phyloP scores from a whole-genome alignment of 1,140 invertebrate genomes.

The Brachionus koreanus region DNA sequence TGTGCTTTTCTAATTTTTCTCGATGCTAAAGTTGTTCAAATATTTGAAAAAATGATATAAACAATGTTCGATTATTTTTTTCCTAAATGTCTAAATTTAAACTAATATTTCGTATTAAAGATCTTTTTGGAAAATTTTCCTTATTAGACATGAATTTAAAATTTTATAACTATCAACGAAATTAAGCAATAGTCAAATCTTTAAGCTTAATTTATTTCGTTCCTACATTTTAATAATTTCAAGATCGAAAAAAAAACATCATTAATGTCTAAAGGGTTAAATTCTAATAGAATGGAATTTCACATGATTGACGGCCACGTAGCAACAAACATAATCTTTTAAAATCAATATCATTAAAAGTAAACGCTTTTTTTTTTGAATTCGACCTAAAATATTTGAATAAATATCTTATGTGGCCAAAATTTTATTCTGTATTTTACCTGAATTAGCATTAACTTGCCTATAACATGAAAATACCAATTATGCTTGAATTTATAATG shows the following conservation, averaged over 20 bases:
- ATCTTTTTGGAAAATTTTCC: not conserved
- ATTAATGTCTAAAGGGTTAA: not conserved
- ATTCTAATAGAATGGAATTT: not conserved
- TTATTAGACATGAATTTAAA: not conserved
- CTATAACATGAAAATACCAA: not conserved
- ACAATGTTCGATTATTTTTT: not conserved
- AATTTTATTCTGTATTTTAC: slow-evolving; percentile 1
- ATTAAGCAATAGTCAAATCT: not conserved
- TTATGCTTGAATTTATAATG: not conserved
- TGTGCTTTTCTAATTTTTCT: not conserved
- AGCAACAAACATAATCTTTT: not conserved
- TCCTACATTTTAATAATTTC: not conserved
- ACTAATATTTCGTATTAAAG: not conserved
- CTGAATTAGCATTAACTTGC: not conserved
- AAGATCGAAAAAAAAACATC: not conserved
- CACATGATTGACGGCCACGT: not conserved
- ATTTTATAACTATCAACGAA: not conserved
- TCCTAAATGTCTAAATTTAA: not conserved
- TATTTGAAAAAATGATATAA: not conserved
- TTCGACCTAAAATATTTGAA: not conserved
- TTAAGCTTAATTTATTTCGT: not conserved
- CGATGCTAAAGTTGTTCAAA: not conserved
- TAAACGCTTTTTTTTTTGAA: not conserved
- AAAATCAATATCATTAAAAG: not conserved
- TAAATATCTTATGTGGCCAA: not conserved